Base-by-base conservation (phyloP, 2,797 vertebrate species). In the Ceryle rudis region DNA sequence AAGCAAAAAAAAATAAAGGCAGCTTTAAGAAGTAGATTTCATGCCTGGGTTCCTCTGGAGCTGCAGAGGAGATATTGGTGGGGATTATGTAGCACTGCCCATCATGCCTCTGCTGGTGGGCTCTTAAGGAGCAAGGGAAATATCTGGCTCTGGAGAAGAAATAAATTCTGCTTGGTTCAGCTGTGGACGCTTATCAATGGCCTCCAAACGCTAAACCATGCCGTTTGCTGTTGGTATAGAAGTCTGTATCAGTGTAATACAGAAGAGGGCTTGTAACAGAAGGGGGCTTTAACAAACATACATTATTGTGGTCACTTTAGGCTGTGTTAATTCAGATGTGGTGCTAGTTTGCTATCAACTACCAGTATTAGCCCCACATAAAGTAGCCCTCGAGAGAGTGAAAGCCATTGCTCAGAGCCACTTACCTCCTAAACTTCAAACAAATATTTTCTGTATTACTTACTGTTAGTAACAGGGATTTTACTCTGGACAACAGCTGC, bases 51-150 rank as follows among this genome's bases (percentile, higher is more conserved):
- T 91, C 42, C 8, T 77, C 33, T 89, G 55, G 51, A 92, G 54
- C 42, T 81, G 62, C 39, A 12, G 39, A 72, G 28, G 19, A 37
- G 10, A 29, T 78, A 19, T 0, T 26, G 25, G 25, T 0, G 21
- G 83, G 58, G 65, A 39, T 58, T 74, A n/a, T 17, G 11, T 74
- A 75, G 80, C 31, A 9, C 37, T 81, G 22, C n/a, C n/a, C 41
- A 5, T 88, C 6, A 0, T 42, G 14, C 20, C 25, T 73, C n/a
- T 55, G 47, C 28, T 0, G 0, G 11, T 21, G 37, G 46, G 42
- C 23, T 52, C 26, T 29, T 62, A 46, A 35, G 26, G 42, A 46
- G 42, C 60, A 61, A 35, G 18, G n/a, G 19, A 79, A 62, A 49
- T 51, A 46, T 0, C 47, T 77, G 60, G 7, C 52, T 86, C 52